A percentile compares a stretch with the other conserved stretches of the same genome.
These are phyloP conservation scores for Gryon sp. DNA, from an alignment of 1,140 invertebrate genomes.

Conservation along the genomic window DNA sequence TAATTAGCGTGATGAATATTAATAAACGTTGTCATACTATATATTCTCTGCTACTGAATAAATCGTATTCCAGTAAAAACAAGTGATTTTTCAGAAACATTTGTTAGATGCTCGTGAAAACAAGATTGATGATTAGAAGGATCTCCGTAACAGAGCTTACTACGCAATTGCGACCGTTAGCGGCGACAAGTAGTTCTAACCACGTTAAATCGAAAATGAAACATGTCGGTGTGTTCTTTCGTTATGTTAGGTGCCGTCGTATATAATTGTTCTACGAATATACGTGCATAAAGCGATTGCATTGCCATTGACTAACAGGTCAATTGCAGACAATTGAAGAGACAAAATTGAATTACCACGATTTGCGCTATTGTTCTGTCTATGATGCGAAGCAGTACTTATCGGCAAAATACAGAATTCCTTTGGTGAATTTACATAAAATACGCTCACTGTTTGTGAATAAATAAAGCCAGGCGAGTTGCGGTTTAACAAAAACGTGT, in stretches of 20 bases:
- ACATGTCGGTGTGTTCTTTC: constrained; percentile 13
- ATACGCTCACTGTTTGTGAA: constrained; percentile 36
- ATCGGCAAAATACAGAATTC: constrained; percentile 16
- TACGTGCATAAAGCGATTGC: constrained; percentile 28
- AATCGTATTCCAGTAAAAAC: no score
- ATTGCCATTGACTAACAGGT: constrained; percentile 37
- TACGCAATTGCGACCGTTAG: no score
- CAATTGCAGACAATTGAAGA: constrained; percentile 52
- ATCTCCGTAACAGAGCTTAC: no score
- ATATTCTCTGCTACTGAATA: no score
- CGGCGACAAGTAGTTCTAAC: no score
- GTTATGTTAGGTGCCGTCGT: constrained; percentile 17
- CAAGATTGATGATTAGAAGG: no score
- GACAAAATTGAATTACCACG: constrained; percentile 46
- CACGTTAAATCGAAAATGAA: constrained; percentile 24
- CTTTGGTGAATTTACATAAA: constrained; percentile 43
- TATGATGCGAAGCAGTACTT: constrained; percentile 25
- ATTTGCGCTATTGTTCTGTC: constrained; percentile 47
- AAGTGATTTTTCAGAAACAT: not conserved
- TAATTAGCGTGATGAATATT: no score
- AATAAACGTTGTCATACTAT: no score
- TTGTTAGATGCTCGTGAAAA: no score
- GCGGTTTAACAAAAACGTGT: constrained; percentile 18
- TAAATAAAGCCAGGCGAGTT: constrained; percentile 34
- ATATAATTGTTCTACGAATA: constrained; percentile 15